Evolutionary conservation across 2,113 vertebrate genomes (phyloP).

Genomic region (Hystrix brachyura): DNA sequence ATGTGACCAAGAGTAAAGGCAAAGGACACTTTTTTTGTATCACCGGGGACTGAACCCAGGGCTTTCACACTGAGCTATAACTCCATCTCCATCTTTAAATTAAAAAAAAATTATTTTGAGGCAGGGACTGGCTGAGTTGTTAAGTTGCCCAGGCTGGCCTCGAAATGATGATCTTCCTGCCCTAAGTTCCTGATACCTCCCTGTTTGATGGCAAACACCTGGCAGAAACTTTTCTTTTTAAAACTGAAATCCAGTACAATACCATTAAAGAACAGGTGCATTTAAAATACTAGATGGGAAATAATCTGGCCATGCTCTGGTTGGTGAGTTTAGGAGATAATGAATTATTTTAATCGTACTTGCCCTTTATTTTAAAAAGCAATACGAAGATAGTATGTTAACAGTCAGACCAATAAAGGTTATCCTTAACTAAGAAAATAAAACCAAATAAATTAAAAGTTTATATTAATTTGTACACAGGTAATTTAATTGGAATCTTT

Average conservation of each 20-base stretch:
- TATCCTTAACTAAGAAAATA: conserved; percentile 4
- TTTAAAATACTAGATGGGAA: neutral
- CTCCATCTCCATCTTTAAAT: neutral
- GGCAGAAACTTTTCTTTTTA: neutral
- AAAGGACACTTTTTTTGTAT: neutral
- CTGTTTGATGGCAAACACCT: neutral
- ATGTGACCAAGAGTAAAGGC: neutral
- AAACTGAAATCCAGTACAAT: neutral
- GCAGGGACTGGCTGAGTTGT: neutral
- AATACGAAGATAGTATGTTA: neutral
- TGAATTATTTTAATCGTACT: neutral
- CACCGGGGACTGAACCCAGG: neutral
- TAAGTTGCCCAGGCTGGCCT: neutral
- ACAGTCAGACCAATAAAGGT: neutral
- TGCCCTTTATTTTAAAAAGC: neutral
- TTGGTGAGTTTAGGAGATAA: neutral
- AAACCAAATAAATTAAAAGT: neutral
- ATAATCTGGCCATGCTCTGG: neutral
- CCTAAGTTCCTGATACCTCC: neutral
- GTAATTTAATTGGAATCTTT: neutral
- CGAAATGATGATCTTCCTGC: neutral
- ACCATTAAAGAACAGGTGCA: neutral
- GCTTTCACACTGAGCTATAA: neutral
- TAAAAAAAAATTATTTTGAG: neutral
- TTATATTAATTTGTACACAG: neutral